Conservation (phyloP, 2,888 invertebrate genomes). For the Trichogramma dendrolimi region DNA sequence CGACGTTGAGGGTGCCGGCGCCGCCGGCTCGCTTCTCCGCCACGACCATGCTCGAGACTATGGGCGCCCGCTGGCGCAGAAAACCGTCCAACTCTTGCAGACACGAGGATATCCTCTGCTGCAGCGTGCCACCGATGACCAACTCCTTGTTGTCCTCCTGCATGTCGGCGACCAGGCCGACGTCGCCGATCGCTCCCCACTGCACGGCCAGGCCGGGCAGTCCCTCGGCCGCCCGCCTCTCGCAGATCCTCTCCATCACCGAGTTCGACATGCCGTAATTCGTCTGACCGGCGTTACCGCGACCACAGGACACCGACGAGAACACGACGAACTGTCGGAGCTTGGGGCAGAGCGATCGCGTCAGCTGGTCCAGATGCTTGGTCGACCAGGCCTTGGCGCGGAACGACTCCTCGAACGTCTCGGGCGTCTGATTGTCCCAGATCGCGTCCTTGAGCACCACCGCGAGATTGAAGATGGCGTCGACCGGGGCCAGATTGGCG, state of each 20-base stretch:
- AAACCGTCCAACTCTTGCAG: conserved; percentile 70
- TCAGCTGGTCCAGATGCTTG: conserved; percentile 55
- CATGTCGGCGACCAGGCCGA: conserved; percentile 76
- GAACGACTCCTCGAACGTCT: conserved; percentile 56
- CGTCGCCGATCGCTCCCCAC: conserved; percentile 66
- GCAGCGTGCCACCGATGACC: conserved; percentile 75
- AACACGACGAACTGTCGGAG: conserved; percentile 61
- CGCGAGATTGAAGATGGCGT: conserved; percentile 66
- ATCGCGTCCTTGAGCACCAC: conserved; percentile 58
- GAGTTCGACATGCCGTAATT: conserved; percentile 62
- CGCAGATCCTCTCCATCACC: conserved; percentile 60
- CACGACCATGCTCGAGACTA: conserved; percentile 81
- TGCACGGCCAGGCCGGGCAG: conserved; percentile 60
- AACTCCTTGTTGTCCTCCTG: conserved; percentile 66
- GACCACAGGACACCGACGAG: conserved; percentile 63
- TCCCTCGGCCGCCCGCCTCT: conserved; percentile 52
- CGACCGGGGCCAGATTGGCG: conserved; percentile 55
- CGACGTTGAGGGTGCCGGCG: conserved; percentile 62
- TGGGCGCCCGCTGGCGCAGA: conserved; percentile 60
- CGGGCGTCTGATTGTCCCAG: conserved; percentile 56
- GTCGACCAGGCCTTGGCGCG: conserved; percentile 61
- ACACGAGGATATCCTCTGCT: conserved; percentile 81
- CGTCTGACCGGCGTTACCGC: conserved; percentile 64
- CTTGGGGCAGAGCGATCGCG: conserved; percentile 53
- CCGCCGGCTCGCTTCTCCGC: conserved; percentile 72